Evolutionary conservation across 1,140 invertebrate species (phyloP), one percentile per base, ranked within the genome.

Genomic region (Nasonia longicornis): DNA sequence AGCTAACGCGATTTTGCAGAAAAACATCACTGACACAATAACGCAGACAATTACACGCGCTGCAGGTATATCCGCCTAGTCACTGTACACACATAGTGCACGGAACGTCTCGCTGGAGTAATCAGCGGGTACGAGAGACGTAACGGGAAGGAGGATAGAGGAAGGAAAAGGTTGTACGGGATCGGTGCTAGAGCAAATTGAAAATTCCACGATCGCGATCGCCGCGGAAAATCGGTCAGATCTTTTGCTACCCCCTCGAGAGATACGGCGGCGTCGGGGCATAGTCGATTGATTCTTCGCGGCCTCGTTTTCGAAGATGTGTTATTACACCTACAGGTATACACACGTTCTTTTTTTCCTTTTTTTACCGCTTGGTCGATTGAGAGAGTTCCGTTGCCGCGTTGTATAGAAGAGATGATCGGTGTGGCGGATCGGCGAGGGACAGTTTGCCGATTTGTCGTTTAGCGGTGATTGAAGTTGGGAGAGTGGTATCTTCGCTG

Each of bases 151-250:
- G 52, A 58, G 52, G 52, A 71, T 48, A 31, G 38, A 7, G 48
- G 22, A 10, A 52, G 45, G 22, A 70, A 52, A 70, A 26, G 38
- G 14, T 14, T 48, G 20, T 38, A 58, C 52, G 52, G 52, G 52
- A 58, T 58, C 16, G 20, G 10, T 52, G 42, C 20, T 58, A n/a
- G 69, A 26, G 4, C 16, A 64, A 73, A 72, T 73, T 73, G 69
- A 71, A 79, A 79, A 79, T 72, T 79, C 69, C 48, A 58, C 75
- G 75, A 22, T 38, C 45, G 14, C 31, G 16, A 42, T 38, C 31
- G 12, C 10, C 58, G 58, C 42, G 63, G 31, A 66, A 76, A 76
- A 76, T 66, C 74, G 31, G 58, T 66, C 74, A 63, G 11, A 76
- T 66, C 74, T n/a, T 66, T 76, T n/a, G 29, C 45, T 58, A 58